Evolutionary conservation across 2,797 vertebrate genomes (phyloP).

Genomic region (Coreius guichenoti): DNA sequence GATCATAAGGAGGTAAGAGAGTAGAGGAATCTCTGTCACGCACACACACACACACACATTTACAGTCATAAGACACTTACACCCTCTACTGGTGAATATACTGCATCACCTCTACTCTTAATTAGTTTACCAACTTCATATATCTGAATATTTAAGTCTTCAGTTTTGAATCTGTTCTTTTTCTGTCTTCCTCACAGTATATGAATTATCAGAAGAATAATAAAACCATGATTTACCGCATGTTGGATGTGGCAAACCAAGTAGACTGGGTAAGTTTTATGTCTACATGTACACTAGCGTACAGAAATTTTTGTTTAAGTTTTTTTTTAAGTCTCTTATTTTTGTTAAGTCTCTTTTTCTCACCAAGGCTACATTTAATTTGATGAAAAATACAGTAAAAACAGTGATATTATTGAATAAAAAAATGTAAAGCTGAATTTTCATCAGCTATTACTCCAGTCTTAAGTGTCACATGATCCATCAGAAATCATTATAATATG

Average conservation of each 20-base stretch:
- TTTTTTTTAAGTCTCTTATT: not conserved
- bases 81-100: conserved; percentile 23
- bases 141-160: not conserved
- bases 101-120: not conserved
- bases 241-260: conserved; percentile 87
- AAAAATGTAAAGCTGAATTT: not conserved
- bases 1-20: conserved; percentile 85
- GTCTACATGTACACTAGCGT: not conserved
- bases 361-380: not conserved
- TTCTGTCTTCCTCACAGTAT: conserved; percentile 67
- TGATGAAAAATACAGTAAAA: not conserved
- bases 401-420: not conserved
- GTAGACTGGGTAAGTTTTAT: conserved; percentile 85
- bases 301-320: not conserved
- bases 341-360: not conserved
- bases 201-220: conserved; percentile 79
- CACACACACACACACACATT: no score
- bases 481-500: not conserved
- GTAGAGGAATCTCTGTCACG: not conserved
- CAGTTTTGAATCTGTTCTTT: not conserved
- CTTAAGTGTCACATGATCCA: not conserved
- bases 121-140: not conserved
- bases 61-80: not conserved
- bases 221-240: conserved; percentile 80
- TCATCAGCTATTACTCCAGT: not conserved